Evolutionary conservation across 2,888 invertebrate species (phyloP), one percentile per base, ranked within the genome.

Genomic region (Lochmaea capreae): DNA sequence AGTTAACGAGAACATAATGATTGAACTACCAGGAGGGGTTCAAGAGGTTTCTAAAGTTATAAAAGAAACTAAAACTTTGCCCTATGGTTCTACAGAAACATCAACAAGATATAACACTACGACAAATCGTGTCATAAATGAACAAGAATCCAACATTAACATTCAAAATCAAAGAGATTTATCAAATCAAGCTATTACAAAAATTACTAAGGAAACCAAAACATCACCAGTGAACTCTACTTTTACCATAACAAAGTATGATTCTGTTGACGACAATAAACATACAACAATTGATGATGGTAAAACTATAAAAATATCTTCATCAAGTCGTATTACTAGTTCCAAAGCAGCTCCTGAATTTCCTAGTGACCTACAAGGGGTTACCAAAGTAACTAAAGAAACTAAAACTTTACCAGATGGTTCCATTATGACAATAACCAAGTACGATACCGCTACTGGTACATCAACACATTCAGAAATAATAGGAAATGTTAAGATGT

Each of bases 1-100:
- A 14, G 86, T 85, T 14, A 81, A 76, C 66, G 86, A 85, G 4
- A 42, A 18, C 43, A 8, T 14, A 42, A 18, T 12, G 43, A 57
- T 75, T 86, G 9, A 85, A 85, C 74, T 81, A 79, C 49, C 83
- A 84, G 77, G 83, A 85, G 6, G 83, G 81, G 67, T 86, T 83
- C 70, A 93, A 83, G 90, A 92, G 73, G 91, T 91, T 85, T 91
- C 92, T 59, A 90, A 79, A 69, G 76, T 80, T 77, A 89, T 91
- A 9, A 91, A 91, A 14, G 93, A 93, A 80, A 93, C 92, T 0
- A 90, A 91, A 79, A 90, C 91, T 65, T 85, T 92, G 58, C 90
- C 91, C 0, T 93, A 92, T 81, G 93, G 93, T 16, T 91, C 91
- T 2, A 89, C 89, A 58, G 90, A 93, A 1, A 93, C 92, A n/a